Conservation (phyloP, 1,140 invertebrate genomes). For the Saccostrea glomerata region DNA sequence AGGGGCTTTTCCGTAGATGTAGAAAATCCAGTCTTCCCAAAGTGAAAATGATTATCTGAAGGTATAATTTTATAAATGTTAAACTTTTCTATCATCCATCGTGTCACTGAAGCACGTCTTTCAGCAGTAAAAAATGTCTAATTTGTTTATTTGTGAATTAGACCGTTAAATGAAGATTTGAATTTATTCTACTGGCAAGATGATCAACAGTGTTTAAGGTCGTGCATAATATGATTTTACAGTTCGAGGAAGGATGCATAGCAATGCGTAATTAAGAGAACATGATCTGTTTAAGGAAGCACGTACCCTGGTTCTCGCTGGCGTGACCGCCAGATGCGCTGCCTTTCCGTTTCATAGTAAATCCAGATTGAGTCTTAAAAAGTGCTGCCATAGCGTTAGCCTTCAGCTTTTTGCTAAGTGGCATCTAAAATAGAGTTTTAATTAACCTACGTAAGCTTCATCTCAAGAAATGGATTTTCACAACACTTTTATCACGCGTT, state of each 20-base stretch:
- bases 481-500: slow-evolving; percentile 10
- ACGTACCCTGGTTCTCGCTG: slow-evolving; percentile 17
- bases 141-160: slow-evolving; percentile 30
- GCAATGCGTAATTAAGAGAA: background rate
- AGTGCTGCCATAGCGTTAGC: slow-evolving; percentile 60
- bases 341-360: slow-evolving; percentile 58
- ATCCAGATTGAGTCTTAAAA: slow-evolving; percentile 58
- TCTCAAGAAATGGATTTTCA: background rate
- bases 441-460: background rate
- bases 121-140: background rate
- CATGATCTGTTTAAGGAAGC: background rate
- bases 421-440: slow-evolving; percentile 63
- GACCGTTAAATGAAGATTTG: slow-evolving; percentile 10
- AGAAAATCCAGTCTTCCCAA: slow-evolving; percentile 11
- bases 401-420: slow-evolving; percentile 65
- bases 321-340: slow-evolving; percentile 45
- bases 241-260: slow-evolving; percentile 15
- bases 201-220: background rate
- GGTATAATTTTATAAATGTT: background rate
- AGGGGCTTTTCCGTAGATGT: background rate
- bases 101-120: background rate
- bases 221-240: background rate
- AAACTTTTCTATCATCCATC: background rate
- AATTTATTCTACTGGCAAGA: background rate
- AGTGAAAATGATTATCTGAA: slow-evolving; percentile 40